phyloP scores from a whole-genome alignment of 2,797 vertebrate genomes.

The Pangasius macronema region DNA sequence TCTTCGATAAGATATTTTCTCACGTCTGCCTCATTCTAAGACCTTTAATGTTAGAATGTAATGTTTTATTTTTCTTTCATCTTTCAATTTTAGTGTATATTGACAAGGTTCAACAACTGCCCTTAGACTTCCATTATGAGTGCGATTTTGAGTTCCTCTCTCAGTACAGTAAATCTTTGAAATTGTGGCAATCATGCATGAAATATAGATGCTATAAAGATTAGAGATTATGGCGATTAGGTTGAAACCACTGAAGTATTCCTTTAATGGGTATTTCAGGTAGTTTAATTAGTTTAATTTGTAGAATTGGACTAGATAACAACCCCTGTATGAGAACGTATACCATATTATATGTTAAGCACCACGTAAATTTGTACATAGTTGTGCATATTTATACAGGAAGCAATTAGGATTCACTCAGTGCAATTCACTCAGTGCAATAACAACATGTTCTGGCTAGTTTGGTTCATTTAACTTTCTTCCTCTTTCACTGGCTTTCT shows the following conservation, averaged over 20 bases:
- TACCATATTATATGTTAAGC: not conserved
- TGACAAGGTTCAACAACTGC: not conserved
- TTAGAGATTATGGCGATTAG: not conserved
- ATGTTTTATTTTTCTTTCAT: not conserved
- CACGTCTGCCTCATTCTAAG: not conserved
- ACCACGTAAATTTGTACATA: not conserved
- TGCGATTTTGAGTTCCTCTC: not conserved
- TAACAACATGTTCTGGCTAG: not conserved
- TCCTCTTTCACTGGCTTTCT: not conserved
- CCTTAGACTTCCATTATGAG: not conserved
- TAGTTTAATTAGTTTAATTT: not conserved
- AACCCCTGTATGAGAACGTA: not conserved
- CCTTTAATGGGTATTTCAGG: not conserved
- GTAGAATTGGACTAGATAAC: not conserved
- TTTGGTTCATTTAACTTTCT: not conserved
- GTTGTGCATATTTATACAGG: not conserved
- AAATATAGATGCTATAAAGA: not conserved
- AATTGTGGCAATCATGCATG: not conserved
- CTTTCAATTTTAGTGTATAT: not conserved
- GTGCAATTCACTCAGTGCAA: not conserved
- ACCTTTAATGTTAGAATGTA: not conserved
- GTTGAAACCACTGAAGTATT: not conserved
- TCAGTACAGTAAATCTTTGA: not conserved
- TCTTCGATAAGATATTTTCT: not conserved
- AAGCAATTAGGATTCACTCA: not conserved